Conservation (phyloP, 2,113 vertebrate species). For the Cyphomyrus plagiostoma region DNA sequence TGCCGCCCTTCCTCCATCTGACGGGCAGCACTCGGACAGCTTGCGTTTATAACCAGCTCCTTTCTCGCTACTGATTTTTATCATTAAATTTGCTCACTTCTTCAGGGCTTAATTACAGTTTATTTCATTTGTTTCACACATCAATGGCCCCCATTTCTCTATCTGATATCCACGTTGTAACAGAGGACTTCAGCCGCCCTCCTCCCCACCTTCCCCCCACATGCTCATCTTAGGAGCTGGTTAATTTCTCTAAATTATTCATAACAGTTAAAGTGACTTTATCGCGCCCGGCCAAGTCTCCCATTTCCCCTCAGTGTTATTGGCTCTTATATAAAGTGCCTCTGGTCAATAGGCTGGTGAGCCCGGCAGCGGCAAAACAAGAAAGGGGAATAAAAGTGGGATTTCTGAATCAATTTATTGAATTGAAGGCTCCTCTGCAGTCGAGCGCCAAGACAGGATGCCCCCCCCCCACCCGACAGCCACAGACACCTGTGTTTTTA, state of each 20-base stretch:
- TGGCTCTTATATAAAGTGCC: background rate
- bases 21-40: background rate
- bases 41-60: constrained; percentile 3
- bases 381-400: background rate
- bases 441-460: background rate
- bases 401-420: constrained; percentile 8
- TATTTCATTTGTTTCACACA: constrained; percentile 4
- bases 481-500: background rate
- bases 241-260: constrained; percentile 22
- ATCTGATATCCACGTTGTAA: background rate
- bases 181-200: background rate
- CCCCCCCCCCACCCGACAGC: background rate
- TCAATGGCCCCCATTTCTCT: background rate
- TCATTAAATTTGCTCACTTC: constrained; percentile 11
- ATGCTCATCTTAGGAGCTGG: background rate
- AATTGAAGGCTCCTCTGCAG: background rate
- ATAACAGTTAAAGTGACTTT: background rate
- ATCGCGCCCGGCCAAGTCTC: background rate
- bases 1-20: background rate
- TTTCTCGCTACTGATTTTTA: background rate
- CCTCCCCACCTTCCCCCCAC: background rate
- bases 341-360: constrained; percentile 5
- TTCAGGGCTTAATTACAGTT: constrained; percentile 3
- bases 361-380: background rate
- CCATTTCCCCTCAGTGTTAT: background rate